phyloP scores from a whole-genome alignment of 1,140 invertebrate genomes.

The Brachionus manjavacas region DNA sequence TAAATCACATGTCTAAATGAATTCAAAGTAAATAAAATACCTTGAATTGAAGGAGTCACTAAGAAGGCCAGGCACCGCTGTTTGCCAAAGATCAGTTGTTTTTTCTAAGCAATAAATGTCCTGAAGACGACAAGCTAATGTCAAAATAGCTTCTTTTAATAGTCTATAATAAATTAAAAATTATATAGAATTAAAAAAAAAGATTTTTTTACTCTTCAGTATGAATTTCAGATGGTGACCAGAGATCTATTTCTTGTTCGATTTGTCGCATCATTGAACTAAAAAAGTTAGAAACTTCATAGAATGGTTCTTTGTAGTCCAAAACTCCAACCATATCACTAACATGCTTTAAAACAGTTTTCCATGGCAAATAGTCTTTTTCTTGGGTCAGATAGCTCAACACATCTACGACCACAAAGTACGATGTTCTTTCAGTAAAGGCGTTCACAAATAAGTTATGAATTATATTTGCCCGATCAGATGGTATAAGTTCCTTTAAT shows the following conservation, averaged over 20 bases:
- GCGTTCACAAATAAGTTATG: constrained; percentile 36
- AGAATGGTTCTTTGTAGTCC: constrained; percentile 25
- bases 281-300: neutral
- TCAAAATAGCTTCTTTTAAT: constrained; percentile 32
- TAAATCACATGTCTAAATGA: too few relatives aligned
- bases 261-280: constrained; percentile 11
- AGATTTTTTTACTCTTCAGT: constrained; percentile 17
- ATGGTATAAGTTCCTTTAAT: neutral
- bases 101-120: constrained; percentile 18
- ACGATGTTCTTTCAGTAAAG: constrained; percentile 32
- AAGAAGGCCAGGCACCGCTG: neutral
- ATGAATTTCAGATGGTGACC: neutral
- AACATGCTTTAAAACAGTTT: constrained; percentile 19
- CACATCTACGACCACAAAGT: constrained; percentile 8
- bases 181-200: neutral
- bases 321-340: neutral
- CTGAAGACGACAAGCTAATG: constrained; percentile 39
- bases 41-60: neutral
- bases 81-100: constrained; percentile 7
- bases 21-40: neutral
- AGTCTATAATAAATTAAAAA: constrained; percentile 24
- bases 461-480: constrained; percentile 36
- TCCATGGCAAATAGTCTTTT: constrained; percentile 36
- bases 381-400: constrained; percentile 2
- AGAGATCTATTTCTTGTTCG: constrained; percentile 13